Conservation (phyloP, 2,797 vertebrate species). For the Pelochelys cantorii region DNA sequence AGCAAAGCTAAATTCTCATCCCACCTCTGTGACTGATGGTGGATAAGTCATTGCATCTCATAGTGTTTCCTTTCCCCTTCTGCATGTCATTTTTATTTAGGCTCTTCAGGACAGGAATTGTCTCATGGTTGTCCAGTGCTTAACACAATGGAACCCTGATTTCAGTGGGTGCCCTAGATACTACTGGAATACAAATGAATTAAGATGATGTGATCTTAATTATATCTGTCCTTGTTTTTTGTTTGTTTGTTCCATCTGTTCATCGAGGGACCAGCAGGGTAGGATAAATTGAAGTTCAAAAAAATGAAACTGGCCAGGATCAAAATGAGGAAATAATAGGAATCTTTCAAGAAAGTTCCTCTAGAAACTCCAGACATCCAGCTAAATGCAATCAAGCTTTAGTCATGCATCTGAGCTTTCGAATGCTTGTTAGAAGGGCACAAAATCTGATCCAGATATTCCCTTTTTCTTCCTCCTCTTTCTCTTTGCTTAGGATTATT, state of each 20-base stretch:
- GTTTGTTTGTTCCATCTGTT: neutral
- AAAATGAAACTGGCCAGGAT: neutral
- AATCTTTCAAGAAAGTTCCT: neutral
- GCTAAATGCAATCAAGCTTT: neutral
- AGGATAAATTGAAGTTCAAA: neutral
- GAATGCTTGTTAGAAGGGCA: neutral
- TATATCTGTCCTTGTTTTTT: neutral
- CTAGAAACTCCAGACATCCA: neutral
- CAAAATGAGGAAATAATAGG: neutral
- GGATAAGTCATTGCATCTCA: too few relatives aligned
- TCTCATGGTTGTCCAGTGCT: neutral
- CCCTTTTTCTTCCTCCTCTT: neutral
- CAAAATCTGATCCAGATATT: neutral
- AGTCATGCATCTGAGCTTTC: neutral
- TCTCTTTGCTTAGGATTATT: neutral
- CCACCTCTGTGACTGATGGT: neutral
- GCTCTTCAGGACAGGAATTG: neutral
- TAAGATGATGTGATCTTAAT: neutral
- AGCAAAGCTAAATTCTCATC: neutral
- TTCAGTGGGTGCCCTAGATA: too few relatives aligned
- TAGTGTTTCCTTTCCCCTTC: too few relatives aligned
- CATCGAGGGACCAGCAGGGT: neutral
- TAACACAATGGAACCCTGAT: neutral
- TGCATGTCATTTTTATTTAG: too few relatives aligned
- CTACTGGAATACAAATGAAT: neutral